Evolutionary conservation across 2,113 vertebrate genomes (phyloP).

Genomic region (Microtus richardsoni): DNA sequence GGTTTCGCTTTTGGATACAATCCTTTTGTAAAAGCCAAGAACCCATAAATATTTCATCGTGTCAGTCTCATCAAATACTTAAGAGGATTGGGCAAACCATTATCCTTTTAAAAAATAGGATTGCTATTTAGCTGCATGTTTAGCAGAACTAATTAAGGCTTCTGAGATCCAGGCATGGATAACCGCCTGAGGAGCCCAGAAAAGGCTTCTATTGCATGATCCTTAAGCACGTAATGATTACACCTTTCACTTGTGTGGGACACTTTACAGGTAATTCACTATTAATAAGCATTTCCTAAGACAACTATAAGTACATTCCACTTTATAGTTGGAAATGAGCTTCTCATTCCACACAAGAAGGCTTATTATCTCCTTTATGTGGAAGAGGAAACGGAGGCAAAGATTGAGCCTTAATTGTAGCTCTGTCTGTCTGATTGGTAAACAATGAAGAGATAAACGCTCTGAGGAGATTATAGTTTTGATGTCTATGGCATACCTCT

Average conservation of each 20-base stretch:
- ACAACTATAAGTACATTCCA: neutral
- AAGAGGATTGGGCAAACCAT: neutral
- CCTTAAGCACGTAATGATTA: conserved; percentile 57
- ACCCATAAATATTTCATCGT: conserved; percentile 29
- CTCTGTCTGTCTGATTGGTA: conserved; percentile 20
- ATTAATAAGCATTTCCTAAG: conserved; percentile 54
- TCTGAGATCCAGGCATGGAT: conserved; percentile 15
- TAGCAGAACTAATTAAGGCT: conserved; percentile 57
- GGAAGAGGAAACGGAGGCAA: conserved; percentile 47
- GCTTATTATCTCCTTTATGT: conserved; percentile 27
- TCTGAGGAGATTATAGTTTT: conserved; percentile 47
- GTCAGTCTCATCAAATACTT: conserved; percentile 29
- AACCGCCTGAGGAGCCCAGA: conserved; percentile 13
- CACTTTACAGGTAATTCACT: conserved; percentile 51
- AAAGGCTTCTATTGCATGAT: neutral
- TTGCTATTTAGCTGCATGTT: conserved; percentile 45
- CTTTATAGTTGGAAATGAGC: conserved; percentile 19
- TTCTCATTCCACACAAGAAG: conserved; percentile 14
- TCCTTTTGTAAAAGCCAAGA: conserved; percentile 51
- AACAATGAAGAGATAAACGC: conserved; percentile 8
- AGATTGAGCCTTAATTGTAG: neutral
- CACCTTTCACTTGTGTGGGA: conserved; percentile 48
- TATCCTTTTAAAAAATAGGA: conserved; percentile 46
- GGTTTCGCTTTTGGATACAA: neutral
- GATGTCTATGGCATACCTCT: conserved; percentile 17